Base-by-base conservation (phyloP, 2,888 invertebrate species). In the Chalcis sispes region DNA sequence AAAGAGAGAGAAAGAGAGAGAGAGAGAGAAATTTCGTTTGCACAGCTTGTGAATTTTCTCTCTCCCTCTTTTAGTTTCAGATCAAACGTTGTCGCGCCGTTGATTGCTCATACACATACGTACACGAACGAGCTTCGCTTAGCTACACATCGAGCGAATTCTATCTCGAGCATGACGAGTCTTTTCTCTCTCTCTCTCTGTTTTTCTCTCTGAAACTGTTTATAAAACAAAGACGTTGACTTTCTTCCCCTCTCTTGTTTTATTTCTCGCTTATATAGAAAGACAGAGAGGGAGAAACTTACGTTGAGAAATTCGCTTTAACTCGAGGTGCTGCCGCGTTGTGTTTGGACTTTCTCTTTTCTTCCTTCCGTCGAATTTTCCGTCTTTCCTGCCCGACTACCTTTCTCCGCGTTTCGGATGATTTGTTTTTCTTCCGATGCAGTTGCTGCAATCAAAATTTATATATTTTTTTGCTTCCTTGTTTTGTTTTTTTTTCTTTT, bases 191-290 rank as follows among this genome's bases (percentile, higher is more conserved):
- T 18, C 64, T 50, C n/a, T 20, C 13, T 8, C 25, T 23, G 48
- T 59, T 27, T 25, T 23, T 23, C 32, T 36, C 50, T 61, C 50
- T 42, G n/a, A 18, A 3, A 27, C 58, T 67, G 61, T 74, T 74
- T 67, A 61, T 62, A 74, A 74, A 74, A 74, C 74, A 74, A 74
- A 73, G 61, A 27, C 62, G 18, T 32, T n/a, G n/a, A 48, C 25
- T 59, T 69, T 70, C 32, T 36, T 32, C n/a, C n/a, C n/a, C n/a
- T n/a, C n/a, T n/a, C n/a, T 25, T n/a, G 52, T 3, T 46, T 61
- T 36, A 50, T 50, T 50, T 13, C 20, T 8, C 8, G 2, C 20
- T 15, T 7, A 3, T 20, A 13, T 18, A 23, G 32, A 32, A 13
- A 32, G 32, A 10, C 62, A 29, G 18, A 18, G 25, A 62, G 46